phyloP scores from a whole-genome alignment of 2,888 invertebrate genomes.

The Leptopterna dolabrata region DNA sequence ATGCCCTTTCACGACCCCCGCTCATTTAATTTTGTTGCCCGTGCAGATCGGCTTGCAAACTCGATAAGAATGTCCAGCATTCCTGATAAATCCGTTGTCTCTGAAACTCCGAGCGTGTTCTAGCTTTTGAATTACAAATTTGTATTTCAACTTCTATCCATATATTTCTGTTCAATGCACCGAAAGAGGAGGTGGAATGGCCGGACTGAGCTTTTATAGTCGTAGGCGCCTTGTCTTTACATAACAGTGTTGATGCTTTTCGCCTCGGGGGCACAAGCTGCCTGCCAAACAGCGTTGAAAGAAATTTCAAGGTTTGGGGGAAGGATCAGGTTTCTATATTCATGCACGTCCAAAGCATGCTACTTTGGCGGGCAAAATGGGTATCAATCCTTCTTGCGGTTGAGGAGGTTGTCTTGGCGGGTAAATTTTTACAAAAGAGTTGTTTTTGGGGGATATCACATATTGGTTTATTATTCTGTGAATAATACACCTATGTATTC shows the following conservation, averaged over 20 bases:
- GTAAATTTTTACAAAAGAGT: too few species aligned
- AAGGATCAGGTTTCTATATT: too few species aligned
- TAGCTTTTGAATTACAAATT: not conserved
- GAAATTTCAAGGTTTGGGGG: too few species aligned
- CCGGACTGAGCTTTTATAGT: not conserved
- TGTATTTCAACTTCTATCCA: not conserved
- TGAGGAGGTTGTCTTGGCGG: too few species aligned
- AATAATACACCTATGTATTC: too few species aligned
- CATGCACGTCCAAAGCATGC: too few species aligned
- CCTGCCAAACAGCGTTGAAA: too few species aligned
- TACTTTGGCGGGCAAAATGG: too few species aligned
- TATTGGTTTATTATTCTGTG: too few species aligned
- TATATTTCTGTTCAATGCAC: not conserved
- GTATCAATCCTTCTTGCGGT: too few species aligned
- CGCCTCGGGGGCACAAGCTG: too few species aligned
- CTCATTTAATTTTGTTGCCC: conserved; percentile 16
- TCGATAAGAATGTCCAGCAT: not conserved
- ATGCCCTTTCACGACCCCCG: not conserved
- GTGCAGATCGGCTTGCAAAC: not conserved
- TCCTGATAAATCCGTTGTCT: not conserved
- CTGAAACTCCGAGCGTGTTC: not conserved
- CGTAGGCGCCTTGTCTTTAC: not conserved
- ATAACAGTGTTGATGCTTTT: not conserved
- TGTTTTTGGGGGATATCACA: too few species aligned
- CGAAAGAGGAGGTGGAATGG: not conserved